phyloP scores from a whole-genome alignment of 2,797 vertebrate genomes.

The Poeciliopsis paucimaculata region DNA sequence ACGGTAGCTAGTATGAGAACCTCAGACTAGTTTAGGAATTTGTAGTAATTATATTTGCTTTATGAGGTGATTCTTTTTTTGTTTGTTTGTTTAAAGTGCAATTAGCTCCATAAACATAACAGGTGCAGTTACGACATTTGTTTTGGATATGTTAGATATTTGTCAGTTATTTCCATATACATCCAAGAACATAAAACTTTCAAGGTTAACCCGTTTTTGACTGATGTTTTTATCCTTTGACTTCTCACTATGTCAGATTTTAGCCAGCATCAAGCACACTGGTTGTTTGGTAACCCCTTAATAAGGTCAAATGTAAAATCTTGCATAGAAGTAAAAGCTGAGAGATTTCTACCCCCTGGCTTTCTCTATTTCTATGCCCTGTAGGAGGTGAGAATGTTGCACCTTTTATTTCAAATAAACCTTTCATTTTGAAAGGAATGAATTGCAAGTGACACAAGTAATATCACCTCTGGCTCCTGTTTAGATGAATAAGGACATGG shows the following conservation, averaged over 20 bases:
- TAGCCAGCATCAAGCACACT: not conserved
- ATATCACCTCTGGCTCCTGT: constrained; percentile 18
- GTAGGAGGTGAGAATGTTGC: not conserved
- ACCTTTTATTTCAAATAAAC: constrained; percentile 21
- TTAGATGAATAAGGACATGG: constrained; percentile 13
- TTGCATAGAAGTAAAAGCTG: constrained; percentile 25
- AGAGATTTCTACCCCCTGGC: constrained; percentile 17
- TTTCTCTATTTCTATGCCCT: constrained; percentile 1
- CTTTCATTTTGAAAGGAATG: constrained; percentile 29
- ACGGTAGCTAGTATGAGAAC: not conserved
- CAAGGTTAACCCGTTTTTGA: not conserved
- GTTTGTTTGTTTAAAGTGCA: not conserved
- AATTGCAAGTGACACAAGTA: constrained; percentile 22
- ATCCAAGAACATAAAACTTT: not conserved
- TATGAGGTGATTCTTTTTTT: not conserved
- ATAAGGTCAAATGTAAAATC: not conserved
- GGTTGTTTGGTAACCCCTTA: not conserved
- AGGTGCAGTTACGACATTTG: not conserved
- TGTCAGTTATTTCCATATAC: not conserved
- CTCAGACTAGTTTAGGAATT: not conserved
- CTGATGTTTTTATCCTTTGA: not conserved
- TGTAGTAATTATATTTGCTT: not conserved
- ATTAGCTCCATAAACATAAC: not conserved
- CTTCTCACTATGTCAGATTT: not conserved
- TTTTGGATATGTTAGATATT: not conserved